A percentile compares a stretch with the other conserved stretches of the same genome.
Conservation (phyloP, 2,797 vertebrate genomes). For the Hyperoplus lanceolatus region DNA sequence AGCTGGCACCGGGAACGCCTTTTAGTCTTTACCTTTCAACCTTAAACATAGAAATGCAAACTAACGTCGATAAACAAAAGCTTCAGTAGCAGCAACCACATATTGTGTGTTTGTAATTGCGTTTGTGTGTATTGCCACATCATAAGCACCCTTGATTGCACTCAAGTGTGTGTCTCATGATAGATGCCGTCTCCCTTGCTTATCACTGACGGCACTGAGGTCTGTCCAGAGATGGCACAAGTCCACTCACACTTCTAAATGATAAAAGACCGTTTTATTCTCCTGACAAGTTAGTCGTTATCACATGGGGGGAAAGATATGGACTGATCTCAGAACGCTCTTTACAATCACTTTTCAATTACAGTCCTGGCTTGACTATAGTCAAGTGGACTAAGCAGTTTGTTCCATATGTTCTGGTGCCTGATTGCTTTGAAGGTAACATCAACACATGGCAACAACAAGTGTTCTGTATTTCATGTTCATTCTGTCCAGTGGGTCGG, state of each 20-base stretch:
- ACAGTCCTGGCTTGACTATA: background rate
- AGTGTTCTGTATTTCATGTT: slow-evolving; percentile 61
- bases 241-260: slow-evolving; percentile 36
- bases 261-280: slow-evolving; percentile 17
- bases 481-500: slow-evolving; percentile 27
- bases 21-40: slow-evolving; percentile 52
- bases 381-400: slow-evolving; percentile 14
- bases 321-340: slow-evolving; percentile 35
- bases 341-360: slow-evolving; percentile 50
- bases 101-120: background rate
- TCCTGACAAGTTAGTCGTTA: slow-evolving; percentile 41
- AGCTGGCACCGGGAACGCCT: slow-evolving; percentile 50
- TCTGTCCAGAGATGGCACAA: slow-evolving; percentile 17
- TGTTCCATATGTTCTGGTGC: slow-evolving; percentile 59
- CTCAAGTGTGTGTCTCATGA: slow-evolving; percentile 30
- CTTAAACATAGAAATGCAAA: slow-evolving; percentile 59
- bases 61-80: background rate
- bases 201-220: slow-evolving; percentile 26
- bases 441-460: slow-evolving; percentile 47
- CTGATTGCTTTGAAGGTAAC: slow-evolving; percentile 65
- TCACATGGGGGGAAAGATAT: slow-evolving; percentile 30
- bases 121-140: slow-evolving; percentile 22
- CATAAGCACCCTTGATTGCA: slow-evolving; percentile 46
- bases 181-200: slow-evolving; percentile 23
- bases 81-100: background rate